Percentiles rank a stretch among this genome's conserved stretches.
Conservation (phyloP, 2,797 vertebrate species). For the Rhabdomys pumilio region DNA sequence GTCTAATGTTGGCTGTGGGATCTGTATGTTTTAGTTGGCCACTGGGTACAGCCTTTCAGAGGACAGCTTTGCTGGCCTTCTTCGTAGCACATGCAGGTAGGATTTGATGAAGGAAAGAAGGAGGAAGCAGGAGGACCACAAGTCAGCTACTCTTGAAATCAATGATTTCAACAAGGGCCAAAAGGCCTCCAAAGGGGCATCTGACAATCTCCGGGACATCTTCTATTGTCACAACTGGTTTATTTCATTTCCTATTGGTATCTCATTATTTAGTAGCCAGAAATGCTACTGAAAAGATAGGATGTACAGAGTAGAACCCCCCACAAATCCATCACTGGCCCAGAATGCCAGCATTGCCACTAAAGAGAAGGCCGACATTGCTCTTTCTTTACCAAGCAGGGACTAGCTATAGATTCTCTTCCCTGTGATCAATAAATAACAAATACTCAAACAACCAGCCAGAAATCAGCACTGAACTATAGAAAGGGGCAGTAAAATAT, state of each 20-base stretch:
- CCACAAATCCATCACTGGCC: not conserved
- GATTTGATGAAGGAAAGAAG: not conserved
- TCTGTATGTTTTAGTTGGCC: not conserved
- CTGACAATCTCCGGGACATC: not conserved
- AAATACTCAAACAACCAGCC: constrained; percentile 38
- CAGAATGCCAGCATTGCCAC: not conserved
- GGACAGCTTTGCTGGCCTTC: not conserved
- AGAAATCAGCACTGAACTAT: constrained; percentile 57
- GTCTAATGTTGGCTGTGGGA: not conserved
- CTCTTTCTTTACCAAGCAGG: constrained; percentile 1
- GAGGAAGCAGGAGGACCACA: not conserved
- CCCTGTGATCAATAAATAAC: constrained; percentile 2
- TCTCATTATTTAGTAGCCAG: not conserved
- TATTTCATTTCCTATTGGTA: not conserved
- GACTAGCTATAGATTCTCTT: not conserved
- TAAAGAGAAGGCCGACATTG: not conserved
- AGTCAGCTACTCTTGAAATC: constrained; percentile 10
- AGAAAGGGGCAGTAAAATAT: not conserved
- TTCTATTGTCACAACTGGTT: not conserved
- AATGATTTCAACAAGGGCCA: not conserved
- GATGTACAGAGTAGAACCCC: not conserved
- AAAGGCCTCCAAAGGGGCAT: not conserved
- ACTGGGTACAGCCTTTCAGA: not conserved
- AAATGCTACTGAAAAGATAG: constrained; percentile 6
- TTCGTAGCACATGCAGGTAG: not conserved